These are phyloP conservation scores for Phaenicophaeus curvirostris DNA, from an alignment of 2,797 vertebrate species.

Conservation along the genomic window DNA sequence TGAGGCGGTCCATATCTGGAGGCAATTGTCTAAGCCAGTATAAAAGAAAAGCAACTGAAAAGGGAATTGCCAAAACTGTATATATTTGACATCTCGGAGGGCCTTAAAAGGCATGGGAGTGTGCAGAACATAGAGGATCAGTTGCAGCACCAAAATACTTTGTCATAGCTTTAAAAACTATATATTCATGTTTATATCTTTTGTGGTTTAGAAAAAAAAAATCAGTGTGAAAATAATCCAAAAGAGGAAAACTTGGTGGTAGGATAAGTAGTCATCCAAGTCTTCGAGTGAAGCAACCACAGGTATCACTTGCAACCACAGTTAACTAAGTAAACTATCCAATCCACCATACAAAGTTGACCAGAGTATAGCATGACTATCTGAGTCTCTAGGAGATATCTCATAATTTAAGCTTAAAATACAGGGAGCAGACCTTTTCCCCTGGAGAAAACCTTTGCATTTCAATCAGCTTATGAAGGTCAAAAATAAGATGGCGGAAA, in stretches of 20 bases:
- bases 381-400: neutral
- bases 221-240: no score
- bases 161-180: neutral
- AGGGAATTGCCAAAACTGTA: neutral
- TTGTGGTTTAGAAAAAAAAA: neutral
- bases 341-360: neutral
- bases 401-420: neutral
- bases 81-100: neutral
- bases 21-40: neutral
- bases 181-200: neutral
- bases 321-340: neutral
- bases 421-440: neutral
- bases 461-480: neutral
- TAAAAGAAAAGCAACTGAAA: neutral
- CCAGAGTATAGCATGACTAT: neutral
- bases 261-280: neutral
- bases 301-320: neutral
- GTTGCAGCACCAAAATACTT: neutral
- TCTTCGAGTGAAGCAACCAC: neutral
- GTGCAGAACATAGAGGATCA: neutral
- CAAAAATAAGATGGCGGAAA: neutral
- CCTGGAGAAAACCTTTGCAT: neutral
- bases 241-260: neutral
- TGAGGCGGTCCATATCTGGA: neutral
- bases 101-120: neutral